These are phyloP conservation scores for Taenaris catops DNA, from an alignment of 2,888 invertebrate species.

Conservation along the genomic window DNA sequence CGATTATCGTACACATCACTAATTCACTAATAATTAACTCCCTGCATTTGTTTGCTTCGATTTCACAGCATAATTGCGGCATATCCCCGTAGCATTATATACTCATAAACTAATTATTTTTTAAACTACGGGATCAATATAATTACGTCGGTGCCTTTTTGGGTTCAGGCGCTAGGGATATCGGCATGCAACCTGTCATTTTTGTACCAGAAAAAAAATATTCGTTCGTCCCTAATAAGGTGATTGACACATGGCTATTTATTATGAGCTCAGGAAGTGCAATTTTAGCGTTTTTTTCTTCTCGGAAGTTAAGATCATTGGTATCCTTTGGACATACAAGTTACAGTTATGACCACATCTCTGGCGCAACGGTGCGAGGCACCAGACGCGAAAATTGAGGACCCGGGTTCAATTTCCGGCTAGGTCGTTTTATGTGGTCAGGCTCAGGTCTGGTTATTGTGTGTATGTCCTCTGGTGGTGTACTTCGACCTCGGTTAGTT, in stretches of 20 bases:
- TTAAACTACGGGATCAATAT: slow-evolving; percentile 30
- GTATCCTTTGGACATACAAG: no score
- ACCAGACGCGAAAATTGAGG: no score
- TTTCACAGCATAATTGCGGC: slow-evolving; percentile 62
- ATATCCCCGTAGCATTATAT: slow-evolving; percentile 61
- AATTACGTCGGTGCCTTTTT: slow-evolving; percentile 57
- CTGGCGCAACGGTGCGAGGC: no score
- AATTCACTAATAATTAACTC: slow-evolving; percentile 44
- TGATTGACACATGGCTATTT: slow-evolving; percentile 69
- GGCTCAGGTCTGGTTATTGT: no score
- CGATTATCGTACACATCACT: slow-evolving; percentile 31
- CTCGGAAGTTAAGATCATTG: slow-evolving; percentile 12
- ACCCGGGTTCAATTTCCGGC: no score
- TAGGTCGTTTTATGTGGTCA: no score
- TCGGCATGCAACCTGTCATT: slow-evolving; percentile 35
- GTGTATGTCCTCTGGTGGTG: no score
- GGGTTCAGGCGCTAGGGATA: slow-evolving; percentile 32
- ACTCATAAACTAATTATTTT: slow-evolving; percentile 71
- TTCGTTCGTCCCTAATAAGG: slow-evolving; percentile 56
- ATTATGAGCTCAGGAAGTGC: slow-evolving; percentile 40
- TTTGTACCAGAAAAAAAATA: slow-evolving; percentile 42
- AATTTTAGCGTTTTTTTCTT: slow-evolving; percentile 4
- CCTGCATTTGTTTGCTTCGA: slow-evolving; percentile 62
- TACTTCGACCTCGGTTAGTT: no score
- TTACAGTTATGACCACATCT: no score